These are phyloP conservation scores for Neomonachus schauinslandi DNA, from an alignment of 2,113 vertebrate genomes.

Conservation along the genomic window DNA sequence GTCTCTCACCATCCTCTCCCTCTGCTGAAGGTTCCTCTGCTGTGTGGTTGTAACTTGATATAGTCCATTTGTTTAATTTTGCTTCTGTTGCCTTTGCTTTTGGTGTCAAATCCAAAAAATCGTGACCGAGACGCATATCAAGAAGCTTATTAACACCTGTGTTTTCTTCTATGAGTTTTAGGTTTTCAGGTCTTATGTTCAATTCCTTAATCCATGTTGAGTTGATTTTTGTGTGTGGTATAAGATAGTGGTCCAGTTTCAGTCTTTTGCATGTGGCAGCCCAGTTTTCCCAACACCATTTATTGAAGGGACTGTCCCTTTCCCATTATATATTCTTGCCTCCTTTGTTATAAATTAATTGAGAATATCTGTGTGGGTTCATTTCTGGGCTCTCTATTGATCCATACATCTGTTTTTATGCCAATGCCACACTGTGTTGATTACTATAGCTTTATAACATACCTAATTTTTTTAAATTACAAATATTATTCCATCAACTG, in stretches of 20 bases:
- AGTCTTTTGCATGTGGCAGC: neutral
- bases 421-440: neutral
- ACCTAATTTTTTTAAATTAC: neutral
- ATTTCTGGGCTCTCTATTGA: neutral
- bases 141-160: neutral
- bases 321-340: neutral
- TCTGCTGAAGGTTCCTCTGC: neutral
- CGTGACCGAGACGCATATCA: neutral
- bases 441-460: neutral
- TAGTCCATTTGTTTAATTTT: neutral
- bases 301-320: neutral
- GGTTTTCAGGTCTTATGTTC: neutral
- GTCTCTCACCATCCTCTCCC: neutral
- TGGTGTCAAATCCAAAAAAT: neutral
- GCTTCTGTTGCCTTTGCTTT: neutral
- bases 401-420: neutral
- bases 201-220: neutral
- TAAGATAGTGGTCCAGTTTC: neutral
- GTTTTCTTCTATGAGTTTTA: neutral
- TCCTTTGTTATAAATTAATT: neutral
- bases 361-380: neutral
- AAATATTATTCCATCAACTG: neutral
- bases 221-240: neutral
- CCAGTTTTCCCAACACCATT: neutral
- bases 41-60: neutral